These are phyloP conservation scores for Saguinus imperator DNA, from an alignment of 2,113 vertebrate species.

Conservation along the genomic window DNA sequence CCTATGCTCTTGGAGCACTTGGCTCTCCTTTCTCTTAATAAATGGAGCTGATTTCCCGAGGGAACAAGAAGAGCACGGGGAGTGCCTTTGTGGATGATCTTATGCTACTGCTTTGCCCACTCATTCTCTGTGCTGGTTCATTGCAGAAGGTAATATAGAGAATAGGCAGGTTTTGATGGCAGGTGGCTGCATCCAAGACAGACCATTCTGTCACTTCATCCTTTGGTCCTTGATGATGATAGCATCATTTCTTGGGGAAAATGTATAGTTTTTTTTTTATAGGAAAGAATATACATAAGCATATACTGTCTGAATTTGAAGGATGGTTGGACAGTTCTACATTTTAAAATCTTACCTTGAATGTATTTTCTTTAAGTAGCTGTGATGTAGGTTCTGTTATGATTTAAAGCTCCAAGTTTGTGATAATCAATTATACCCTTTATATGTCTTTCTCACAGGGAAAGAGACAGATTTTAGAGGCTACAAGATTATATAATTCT, in stretches of 20 bases:
- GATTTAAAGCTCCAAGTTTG: background rate
- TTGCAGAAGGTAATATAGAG: background rate
- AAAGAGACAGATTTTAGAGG: constrained; percentile 2
- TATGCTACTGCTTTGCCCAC: background rate
- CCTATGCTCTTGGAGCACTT: background rate
- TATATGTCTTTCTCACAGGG: background rate
- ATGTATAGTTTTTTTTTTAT: background rate
- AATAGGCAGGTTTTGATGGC: background rate
- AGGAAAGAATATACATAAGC: background rate
- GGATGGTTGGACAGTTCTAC: background rate
- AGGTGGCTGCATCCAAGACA: background rate
- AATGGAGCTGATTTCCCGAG: background rate
- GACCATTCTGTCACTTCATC: background rate
- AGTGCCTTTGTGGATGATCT: background rate
- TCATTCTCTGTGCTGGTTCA: background rate
- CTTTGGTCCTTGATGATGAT: background rate
- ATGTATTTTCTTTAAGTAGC: background rate
- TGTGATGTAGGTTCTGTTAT: background rate
- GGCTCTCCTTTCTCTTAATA: background rate
- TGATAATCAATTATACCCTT: background rate
- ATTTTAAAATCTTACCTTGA: background rate
- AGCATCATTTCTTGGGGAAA: background rate
- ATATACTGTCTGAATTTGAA: background rate
- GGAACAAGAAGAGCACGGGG: background rate
- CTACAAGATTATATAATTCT: background rate